Conservation (phyloP, 2,113 vertebrate species). For the Pedionomus torquatus region DNA sequence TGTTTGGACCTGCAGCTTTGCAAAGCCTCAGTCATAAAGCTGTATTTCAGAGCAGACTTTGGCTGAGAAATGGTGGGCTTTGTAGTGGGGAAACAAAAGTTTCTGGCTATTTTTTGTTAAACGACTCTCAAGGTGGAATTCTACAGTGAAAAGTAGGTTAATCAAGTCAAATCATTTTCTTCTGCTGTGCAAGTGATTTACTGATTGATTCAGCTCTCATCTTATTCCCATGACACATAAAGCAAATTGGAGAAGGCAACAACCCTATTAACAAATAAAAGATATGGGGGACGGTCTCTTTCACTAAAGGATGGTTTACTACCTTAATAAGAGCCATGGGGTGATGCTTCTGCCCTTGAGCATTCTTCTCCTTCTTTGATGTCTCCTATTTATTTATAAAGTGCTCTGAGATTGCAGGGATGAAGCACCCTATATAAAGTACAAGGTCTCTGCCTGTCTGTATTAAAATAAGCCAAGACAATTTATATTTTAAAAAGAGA, state of each 20-base stretch:
- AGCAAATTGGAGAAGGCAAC: background rate
- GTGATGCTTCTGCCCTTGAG: conserved; percentile 37
- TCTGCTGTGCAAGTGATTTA: background rate
- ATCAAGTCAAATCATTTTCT: background rate
- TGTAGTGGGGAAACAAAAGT: background rate
- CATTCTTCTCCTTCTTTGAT: conserved; percentile 41
- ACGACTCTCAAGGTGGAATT: background rate
- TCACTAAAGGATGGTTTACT: conserved; percentile 22
- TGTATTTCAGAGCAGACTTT: background rate
- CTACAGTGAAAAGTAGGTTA: background rate
- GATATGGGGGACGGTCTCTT: background rate
- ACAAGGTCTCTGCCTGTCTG: conserved; percentile 8
- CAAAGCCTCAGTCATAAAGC: background rate
- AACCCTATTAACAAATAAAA: background rate
- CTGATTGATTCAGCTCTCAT: background rate
- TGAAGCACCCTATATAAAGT: background rate
- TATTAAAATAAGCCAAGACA: background rate
- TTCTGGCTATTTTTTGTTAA: background rate
- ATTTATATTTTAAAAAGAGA: conserved; percentile 5
- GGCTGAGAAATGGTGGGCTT: background rate
- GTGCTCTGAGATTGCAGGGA: conserved; percentile 4
- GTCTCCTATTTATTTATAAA: conserved; percentile 44
- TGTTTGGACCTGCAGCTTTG: background rate
- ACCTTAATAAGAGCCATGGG: background rate
- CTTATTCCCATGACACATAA: background rate